phyloP scores from a whole-genome alignment of 2,888 invertebrate genomes.

The Smittia sp. region DNA sequence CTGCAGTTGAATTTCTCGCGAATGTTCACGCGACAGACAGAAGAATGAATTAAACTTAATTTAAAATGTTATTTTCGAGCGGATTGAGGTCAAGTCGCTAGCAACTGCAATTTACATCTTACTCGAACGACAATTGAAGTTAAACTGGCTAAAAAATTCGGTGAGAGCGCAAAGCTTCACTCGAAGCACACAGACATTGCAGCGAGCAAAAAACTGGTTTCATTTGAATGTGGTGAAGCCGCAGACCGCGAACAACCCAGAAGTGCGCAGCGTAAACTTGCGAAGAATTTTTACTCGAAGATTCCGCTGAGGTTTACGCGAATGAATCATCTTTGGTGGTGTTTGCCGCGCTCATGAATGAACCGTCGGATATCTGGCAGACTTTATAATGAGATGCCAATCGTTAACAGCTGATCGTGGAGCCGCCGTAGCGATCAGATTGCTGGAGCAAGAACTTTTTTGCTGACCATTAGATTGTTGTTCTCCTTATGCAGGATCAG shows the following conservation, averaged over 20 bases:
- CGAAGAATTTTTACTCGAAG: no score
- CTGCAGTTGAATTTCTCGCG: neutral
- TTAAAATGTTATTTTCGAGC: neutral
- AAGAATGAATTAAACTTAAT: neutral
- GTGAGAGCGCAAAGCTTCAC: neutral
- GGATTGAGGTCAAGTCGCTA: neutral
- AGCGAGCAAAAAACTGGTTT: neutral
- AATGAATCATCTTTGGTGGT: no score
- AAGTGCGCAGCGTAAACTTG: neutral
- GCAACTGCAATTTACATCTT: conserved; percentile 14
- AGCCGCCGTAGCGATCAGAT: no score
- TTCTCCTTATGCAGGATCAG: no score
- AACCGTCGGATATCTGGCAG: no score
- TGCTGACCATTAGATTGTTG: no score
- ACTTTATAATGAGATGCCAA: no score
- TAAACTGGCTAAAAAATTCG: neutral
- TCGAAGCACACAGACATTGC: neutral
- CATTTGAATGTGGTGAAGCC: neutral
- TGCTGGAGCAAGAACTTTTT: no score
- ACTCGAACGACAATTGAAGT: neutral
- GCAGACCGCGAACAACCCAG: neutral
- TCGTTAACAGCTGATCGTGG: no score
- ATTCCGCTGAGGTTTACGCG: no score
- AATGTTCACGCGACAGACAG: no score
- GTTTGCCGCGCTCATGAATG: no score